Evolutionary conservation across 2,797 vertebrate genomes (phyloP), one percentile per base, ranked within the genome.

Genomic region (Microhierax caerulescens): DNA sequence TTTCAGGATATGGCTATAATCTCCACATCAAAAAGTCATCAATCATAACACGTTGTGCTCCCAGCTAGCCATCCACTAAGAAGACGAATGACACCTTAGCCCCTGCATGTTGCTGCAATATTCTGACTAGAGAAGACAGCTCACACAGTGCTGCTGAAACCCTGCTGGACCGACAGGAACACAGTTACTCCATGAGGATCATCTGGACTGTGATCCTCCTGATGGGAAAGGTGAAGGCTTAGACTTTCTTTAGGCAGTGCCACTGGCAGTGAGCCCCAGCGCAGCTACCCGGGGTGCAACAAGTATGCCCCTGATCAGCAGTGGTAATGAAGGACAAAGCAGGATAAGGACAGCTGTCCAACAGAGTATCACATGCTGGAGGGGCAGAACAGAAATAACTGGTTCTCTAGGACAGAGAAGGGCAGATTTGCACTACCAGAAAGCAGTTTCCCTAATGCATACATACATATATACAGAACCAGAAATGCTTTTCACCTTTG

Each of bases 21-120:
- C 28, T 39, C 41, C 50, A 53, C 39, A 56, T 22, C n/a, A 75
- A 53, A 88, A n/a, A 47, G 17, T 30, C 37, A 39, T 41, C 36
- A 18, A 0, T 36, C 11, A 39, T 13, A n/a, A 51, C 25, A 45
- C 0, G 0, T 2, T 75, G 32, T 30, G 59, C 15, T 92, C 57
- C 41, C 70, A 82, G 53, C 25, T 53, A 68, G 28, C 18, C 17
- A 24, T 12, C 30, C 0, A 0, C 32, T n/a, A 13, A 67, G 39
- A 63, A 41, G 25, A 50, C 13, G 17, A 59, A 32, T 12, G 36
- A 60, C 73, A 64, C 20, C 41, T 70, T 28, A 41, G 53, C 19
- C 67, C 37, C 25, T 41, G 21, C 24, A 27, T 2, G 15, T 27
- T 54, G 17, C 69, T 54, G 57, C 51, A 76, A 45, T 18, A 13